Conservation (phyloP, 2,888 invertebrate species). For the Nezara viridula region DNA sequence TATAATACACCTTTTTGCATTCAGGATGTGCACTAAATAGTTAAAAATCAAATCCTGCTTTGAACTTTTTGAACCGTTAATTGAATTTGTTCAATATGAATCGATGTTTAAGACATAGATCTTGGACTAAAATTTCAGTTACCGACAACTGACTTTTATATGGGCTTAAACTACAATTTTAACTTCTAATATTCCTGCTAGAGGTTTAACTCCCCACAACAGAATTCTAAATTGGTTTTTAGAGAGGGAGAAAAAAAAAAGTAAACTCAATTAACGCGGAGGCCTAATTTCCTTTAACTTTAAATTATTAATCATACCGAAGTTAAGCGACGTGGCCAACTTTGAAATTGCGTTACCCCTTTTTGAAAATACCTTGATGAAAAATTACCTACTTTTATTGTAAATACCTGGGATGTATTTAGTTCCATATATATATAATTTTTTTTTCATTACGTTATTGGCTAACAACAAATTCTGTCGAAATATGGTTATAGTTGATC, state of each 20-base stretch:
- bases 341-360: neutral
- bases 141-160: neutral
- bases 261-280: conserved; percentile 7
- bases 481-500: no score
- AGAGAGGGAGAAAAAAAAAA: neutral
- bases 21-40: no score
- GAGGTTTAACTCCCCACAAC: neutral
- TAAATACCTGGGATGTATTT: neutral
- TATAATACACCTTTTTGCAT: no score
- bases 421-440: no score
- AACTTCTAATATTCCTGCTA: neutral
- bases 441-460: no score
- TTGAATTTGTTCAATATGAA: no score
- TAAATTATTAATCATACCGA: conserved; percentile 8
- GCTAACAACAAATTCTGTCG: no score
- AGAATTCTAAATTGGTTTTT: conserved; percentile 11
- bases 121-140: no score
- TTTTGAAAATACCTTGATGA: neutral
- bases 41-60: no score
- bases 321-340: neutral
- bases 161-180: neutral
- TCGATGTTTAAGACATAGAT: no score
- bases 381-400: neutral
- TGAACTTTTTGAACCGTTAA: no score
- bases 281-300: neutral